Evolutionary conservation across 2,113 vertebrate genomes (phyloP), one percentile per base, ranked within the genome.

Genomic region (Oreochromis niloticus): DNA sequence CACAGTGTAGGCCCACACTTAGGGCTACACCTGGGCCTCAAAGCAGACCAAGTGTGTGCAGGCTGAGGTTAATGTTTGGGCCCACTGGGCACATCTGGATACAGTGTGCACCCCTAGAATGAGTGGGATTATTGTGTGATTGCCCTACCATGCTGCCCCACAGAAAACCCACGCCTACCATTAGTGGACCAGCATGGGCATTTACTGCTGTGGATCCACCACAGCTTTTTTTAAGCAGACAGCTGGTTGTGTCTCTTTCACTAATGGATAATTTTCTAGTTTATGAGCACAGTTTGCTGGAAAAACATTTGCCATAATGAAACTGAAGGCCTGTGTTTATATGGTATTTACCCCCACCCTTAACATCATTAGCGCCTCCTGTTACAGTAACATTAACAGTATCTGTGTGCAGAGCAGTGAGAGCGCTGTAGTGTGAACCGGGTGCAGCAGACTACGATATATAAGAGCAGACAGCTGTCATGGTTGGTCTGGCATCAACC

Each of bases 391-490:
- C 14, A 4, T 81, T 71, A 22, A 81, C 81, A 71, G 71, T 78
- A 27, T 59, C 6, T 79, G 48, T 27, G 75, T 71, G 52, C 59
- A 79, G 85, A 61, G 80, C 55, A 55, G 59, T 7, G 27, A 7
- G 30, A 87, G 80, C 11, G 24, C 75, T 55, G 85, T 83, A 87
- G 82, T 46, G 68, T 81, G 68, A 56, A 78, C 4, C 6, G 55
- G 48, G 43, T 82, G 87, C 89, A 78, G 17, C 73, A 78, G 46
- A 73, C 61, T 83, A 43, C 22, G 75, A 91, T 5, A 16, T 59
- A 93, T 92, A 2, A 5, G 85, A 92, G 84, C 85, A 63, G 92
- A 93, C 93, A 94, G 93, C 88, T 93, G 93, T 90, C 93, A 90
- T 14, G 80, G 88, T 22, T 22, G 66, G 19, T 92, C 86, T 78